These are phyloP conservation scores for Chamaetylas fuelleborni DNA, from an alignment of 2,113 vertebrate species.

Conservation along the genomic window DNA sequence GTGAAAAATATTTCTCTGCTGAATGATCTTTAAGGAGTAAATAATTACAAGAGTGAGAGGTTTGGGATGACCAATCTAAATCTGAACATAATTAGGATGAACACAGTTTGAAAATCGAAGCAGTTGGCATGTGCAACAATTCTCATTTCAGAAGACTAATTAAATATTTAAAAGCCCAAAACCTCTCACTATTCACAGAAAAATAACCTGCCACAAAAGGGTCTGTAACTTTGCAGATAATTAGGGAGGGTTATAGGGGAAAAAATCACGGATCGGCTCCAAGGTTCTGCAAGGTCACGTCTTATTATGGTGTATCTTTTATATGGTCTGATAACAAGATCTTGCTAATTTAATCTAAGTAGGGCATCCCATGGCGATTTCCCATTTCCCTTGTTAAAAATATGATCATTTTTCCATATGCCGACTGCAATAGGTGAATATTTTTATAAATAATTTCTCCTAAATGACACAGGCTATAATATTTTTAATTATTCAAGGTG, in stretches of 20 bases:
- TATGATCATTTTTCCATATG: slow-evolving; percentile 59
- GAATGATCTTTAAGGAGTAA: slow-evolving; percentile 83
- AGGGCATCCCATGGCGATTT: slow-evolving; percentile 76
- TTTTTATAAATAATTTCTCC: slow-evolving; percentile 73
- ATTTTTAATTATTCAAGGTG: slow-evolving; percentile 56
- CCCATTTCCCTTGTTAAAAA: slow-evolving; percentile 77
- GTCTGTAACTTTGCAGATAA: slow-evolving; percentile 79
- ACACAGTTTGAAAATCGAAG: slow-evolving; percentile 66
- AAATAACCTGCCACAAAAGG: slow-evolving; percentile 77
- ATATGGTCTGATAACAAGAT: slow-evolving; percentile 74
- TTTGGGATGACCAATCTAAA: slow-evolving; percentile 79
- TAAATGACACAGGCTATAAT: slow-evolving; percentile 59
- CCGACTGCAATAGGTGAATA: slow-evolving; percentile 60
- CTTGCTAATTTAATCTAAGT: slow-evolving; percentile 81
- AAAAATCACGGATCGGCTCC: slow-evolving; percentile 63
- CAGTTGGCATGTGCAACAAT: slow-evolving; percentile 70
- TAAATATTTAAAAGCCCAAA: slow-evolving; percentile 83
- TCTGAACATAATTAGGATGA: slow-evolving; percentile 78
- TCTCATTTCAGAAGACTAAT: slow-evolving; percentile 80
- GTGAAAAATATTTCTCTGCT: slow-evolving; percentile 77
- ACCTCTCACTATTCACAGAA: slow-evolving; percentile 74
- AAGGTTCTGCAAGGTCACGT: slow-evolving; percentile 77
- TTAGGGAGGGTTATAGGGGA: slow-evolving; percentile 73
- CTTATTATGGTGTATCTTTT: slow-evolving; percentile 74
- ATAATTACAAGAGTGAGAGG: slow-evolving; percentile 78